Conservation (phyloP, 1,140 invertebrate genomes). For the Ostrea denselamellosa region DNA sequence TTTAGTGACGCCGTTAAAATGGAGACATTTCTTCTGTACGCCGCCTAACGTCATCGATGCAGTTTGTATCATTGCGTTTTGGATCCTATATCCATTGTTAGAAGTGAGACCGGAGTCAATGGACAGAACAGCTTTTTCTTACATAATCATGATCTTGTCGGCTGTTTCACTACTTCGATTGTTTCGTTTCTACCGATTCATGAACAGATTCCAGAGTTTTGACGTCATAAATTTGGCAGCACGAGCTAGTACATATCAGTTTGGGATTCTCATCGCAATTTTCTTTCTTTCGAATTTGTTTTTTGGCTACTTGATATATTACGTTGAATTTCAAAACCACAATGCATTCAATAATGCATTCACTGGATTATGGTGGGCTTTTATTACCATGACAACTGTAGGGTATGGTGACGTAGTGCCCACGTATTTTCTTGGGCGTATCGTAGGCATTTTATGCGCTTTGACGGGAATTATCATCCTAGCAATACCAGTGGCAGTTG, state of each 20-base stretch:
- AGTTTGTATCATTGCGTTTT: not conserved
- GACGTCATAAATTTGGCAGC: constrained; percentile 2
- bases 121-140: not conserved
- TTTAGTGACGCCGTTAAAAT: not conserved
- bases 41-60: not conserved
- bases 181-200: constrained; percentile 1
- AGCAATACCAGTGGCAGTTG: constrained; percentile 89
- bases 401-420: constrained; percentile 52
- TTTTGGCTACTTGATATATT: constrained; percentile 92
- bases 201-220: constrained; percentile 6
- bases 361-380: constrained; percentile 46
- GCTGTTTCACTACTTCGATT: not conserved
- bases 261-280: not conserved
- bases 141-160: not conserved
- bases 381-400: constrained; percentile 55
- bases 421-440: not conserved
- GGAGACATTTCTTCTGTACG: not conserved
- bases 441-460: constrained; percentile 30
- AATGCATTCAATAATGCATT: constrained; percentile 49
- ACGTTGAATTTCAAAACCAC: constrained; percentile 36
- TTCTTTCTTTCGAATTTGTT: constrained; percentile 93
- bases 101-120: not conserved
- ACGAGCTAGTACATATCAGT: not conserved
- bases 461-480: constrained; percentile 48
- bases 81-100: not conserved